These are phyloP conservation scores for Exephanes ischioxanthus DNA, from an alignment of 2,888 invertebrate genomes.

Conservation along the genomic window DNA sequence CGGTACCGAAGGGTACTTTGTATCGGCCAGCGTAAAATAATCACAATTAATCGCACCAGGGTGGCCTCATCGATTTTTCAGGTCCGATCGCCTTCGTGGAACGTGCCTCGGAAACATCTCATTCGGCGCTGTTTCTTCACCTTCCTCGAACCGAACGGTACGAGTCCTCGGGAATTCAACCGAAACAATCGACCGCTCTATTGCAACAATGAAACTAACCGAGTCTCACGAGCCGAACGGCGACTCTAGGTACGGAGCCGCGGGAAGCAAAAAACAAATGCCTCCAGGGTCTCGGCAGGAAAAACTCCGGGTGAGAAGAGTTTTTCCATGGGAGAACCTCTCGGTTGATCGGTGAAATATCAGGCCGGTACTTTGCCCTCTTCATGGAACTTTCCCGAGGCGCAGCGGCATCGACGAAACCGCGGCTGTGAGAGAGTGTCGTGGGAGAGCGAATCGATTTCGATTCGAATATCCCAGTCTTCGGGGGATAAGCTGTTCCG, in stretches of 20 bases:
- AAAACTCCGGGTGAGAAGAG: conserved; percentile 38
- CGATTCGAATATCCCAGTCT: conserved; percentile 27
- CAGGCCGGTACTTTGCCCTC: conserved; percentile 29
- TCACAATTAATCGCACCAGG: background rate
- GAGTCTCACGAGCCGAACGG: conserved; percentile 44
- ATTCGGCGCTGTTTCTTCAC: conserved; percentile 40
- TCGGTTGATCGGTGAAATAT: conserved; percentile 43
- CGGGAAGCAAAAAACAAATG: conserved; percentile 25
- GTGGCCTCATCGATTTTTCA: background rate
- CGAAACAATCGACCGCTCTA: conserved; percentile 66
- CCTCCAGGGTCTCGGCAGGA: conserved; percentile 35
- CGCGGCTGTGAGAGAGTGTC: conserved; percentile 52
- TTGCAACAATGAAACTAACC: conserved; percentile 56
- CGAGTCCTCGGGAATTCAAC: conserved; percentile 59
- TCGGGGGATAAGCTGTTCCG: background rate
- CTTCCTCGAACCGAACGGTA: conserved; percentile 48
- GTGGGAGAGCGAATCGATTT: conserved; percentile 62
- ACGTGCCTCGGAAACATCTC: conserved; percentile 1
- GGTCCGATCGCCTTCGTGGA: background rate
- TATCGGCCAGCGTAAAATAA: background rate
- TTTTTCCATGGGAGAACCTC: conserved; percentile 32
- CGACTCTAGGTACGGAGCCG: conserved; percentile 27
- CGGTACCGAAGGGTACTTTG: background rate
- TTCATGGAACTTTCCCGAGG: conserved; percentile 60
- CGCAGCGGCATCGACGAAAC: conserved; percentile 38